Base-by-base conservation (phyloP, 2,113 vertebrate genomes). In the Athene noctua region DNA sequence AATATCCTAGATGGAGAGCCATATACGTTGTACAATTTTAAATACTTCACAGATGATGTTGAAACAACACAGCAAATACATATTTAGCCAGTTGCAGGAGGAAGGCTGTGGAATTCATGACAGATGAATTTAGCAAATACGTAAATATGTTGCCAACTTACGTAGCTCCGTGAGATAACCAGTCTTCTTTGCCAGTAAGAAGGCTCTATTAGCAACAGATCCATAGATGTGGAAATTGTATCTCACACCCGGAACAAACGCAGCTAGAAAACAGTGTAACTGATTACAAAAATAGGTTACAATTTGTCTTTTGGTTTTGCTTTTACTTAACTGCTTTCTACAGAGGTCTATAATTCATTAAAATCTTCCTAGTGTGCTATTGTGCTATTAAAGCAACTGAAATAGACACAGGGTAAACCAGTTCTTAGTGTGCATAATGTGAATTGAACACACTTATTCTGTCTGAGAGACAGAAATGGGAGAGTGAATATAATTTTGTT, bases 151-250 rank as follows among this genome's bases (percentile, higher is more conserved):
- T 47, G 44, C 38, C 15, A 90, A 87, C 96, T 97, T 97, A 98
- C 97, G 90, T 21, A 94, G 54, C 79, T 98, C 98, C 42, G 47
- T 66, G 44, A 96, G 85, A 75, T 97, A 98, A 59, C 97, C 97
- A 29, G 75, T 82, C 80, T 83, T 97, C 83, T 81, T 96, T 73
- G 95, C 96, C 88, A 98, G 22, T 59, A 98, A 90, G 49, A 9
- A 84, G 25, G 83, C 62, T 46, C 32, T 94, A 70, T 93, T 51
- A 73, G 65, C 72, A 55, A 68, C 66, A 58, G 90, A 97, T 74
- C 96, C 97, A 82, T 97, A 97, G 47, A 98, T 14, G 14, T 3
- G 9, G 88, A 98, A 98, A 57, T 63, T 89, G 74, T 98, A 98
- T 80, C 92, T 96, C 66, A 97, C 90, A 4, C 97, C 97, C 0